Conservation (phyloP, 2,797 vertebrate genomes). For the Malacoraja senta region DNA sequence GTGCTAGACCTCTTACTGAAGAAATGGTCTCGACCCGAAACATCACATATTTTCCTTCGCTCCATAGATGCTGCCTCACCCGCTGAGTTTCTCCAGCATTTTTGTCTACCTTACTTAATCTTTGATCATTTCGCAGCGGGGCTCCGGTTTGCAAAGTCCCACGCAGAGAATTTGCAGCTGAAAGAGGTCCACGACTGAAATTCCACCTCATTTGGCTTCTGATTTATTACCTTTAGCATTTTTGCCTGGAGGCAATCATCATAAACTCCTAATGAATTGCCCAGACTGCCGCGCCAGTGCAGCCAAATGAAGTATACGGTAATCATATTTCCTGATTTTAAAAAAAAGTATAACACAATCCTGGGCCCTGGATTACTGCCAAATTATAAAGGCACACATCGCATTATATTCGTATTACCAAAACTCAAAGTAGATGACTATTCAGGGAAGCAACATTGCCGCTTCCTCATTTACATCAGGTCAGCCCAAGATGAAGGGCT, state of each 20-base stretch:
- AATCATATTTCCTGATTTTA: constrained; percentile 72
- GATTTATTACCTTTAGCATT: constrained; percentile 30
- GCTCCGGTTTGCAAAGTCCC: not conserved
- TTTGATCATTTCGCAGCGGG: not conserved
- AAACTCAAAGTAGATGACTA: constrained; percentile 49
- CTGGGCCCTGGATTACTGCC: constrained; percentile 56
- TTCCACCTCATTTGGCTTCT: not conserved
- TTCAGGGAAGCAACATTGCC: constrained; percentile 43
- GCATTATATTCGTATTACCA: constrained; percentile 64
- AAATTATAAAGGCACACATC: constrained; percentile 66
- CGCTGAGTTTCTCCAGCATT: too few relatives aligned
- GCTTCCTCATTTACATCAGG: constrained; percentile 33
- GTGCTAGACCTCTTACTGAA: too few relatives aligned
- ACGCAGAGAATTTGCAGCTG: not conserved
- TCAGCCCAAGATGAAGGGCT: constrained; percentile 44
- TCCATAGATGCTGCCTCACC: too few relatives aligned
- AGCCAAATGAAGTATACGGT: constrained; percentile 66
- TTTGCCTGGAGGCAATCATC: constrained; percentile 38
- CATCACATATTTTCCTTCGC: too few relatives aligned
- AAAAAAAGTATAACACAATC: constrained; percentile 68
- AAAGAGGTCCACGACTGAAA: constrained; percentile 3
- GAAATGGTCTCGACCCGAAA: too few relatives aligned
- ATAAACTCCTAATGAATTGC: constrained; percentile 50
- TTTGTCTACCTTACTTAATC: not conserved
- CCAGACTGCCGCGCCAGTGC: constrained; percentile 51